phyloP scores from a whole-genome alignment of 1,140 invertebrate genomes.

The Orchestia grillus region DNA sequence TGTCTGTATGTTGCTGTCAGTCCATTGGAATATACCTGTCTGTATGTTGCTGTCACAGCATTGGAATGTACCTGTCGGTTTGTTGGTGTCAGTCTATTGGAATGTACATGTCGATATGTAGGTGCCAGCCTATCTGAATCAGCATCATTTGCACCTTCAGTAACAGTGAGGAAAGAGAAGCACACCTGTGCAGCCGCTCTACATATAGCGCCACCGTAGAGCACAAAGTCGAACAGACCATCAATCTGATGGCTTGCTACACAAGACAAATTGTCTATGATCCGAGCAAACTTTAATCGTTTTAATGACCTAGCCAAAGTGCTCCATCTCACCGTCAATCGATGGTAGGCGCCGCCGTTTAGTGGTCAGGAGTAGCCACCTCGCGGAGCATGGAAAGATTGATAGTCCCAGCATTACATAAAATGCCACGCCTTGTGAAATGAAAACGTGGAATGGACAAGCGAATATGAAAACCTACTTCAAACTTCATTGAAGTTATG shows the following conservation, averaged over 20 bases:
- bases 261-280: slow-evolving; percentile 25
- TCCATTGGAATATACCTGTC: neutral
- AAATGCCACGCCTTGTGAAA: neutral
- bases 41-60: neutral
- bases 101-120: neutral
- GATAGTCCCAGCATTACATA: neutral
- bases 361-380: neutral
- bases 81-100: too few species aligned
- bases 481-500: neutral
- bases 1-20: too few species aligned
- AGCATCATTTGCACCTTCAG: neutral
- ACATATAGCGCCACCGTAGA: neutral
- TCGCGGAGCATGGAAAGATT: neutral
- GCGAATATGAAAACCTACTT: neutral
- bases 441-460: neutral
- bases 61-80: too few species aligned
- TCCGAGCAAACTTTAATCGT: slow-evolving; percentile 25
- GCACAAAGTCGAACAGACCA: neutral
- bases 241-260: neutral
- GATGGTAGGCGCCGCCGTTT: neutral
- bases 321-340: slow-evolving; percentile 20
- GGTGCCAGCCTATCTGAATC: neutral
- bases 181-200: neutral
- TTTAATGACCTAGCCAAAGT: slow-evolving; percentile 24
- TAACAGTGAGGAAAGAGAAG: neutral